Evolutionary conservation across 2,797 vertebrate species (phyloP).

Genomic region (Cryptoblepharus egeriae): DNA sequence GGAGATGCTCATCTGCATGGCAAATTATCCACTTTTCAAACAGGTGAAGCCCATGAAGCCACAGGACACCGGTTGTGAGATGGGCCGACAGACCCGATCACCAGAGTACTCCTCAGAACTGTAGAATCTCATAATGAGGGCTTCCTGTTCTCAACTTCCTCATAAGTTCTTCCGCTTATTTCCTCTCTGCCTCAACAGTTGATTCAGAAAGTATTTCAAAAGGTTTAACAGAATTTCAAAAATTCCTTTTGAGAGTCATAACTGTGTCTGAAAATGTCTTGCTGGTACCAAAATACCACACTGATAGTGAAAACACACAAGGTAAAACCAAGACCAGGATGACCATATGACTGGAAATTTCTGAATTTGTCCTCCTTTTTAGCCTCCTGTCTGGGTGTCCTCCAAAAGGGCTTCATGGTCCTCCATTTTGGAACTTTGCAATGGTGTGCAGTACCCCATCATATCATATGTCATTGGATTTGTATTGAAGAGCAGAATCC

Average conservation of each 20-base stretch:
- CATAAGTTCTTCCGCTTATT: slow-evolving; percentile 54
- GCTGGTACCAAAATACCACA: not conserved
- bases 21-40: slow-evolving; percentile 70
- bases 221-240: slow-evolving; percentile 14
- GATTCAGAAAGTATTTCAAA: slow-evolving; percentile 54
- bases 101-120: slow-evolving; percentile 22
- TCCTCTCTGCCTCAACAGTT: slow-evolving; percentile 2
- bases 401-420: too few relatives aligned
- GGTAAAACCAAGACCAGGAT: too few relatives aligned
- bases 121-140: not conserved
- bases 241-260: not conserved
- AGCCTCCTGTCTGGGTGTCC: too few relatives aligned
- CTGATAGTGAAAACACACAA: not conserved
- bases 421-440: too few relatives aligned
- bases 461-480: too few relatives aligned
- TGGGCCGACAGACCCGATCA: not conserved
- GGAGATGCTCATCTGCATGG: slow-evolving; percentile 74
- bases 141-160: slow-evolving; percentile 73
- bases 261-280: too few relatives aligned
- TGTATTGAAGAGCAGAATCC: too few relatives aligned
- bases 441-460: too few relatives aligned
- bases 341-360: too few relatives aligned
- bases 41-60: slow-evolving; percentile 2
- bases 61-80: not conserved
- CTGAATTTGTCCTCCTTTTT: too few relatives aligned